Evolutionary conservation across 92 coral and sea anemone genomes (phyloP), one percentile per base, ranked within the genome.

Genomic region (Paramuricea clavata): DNA sequence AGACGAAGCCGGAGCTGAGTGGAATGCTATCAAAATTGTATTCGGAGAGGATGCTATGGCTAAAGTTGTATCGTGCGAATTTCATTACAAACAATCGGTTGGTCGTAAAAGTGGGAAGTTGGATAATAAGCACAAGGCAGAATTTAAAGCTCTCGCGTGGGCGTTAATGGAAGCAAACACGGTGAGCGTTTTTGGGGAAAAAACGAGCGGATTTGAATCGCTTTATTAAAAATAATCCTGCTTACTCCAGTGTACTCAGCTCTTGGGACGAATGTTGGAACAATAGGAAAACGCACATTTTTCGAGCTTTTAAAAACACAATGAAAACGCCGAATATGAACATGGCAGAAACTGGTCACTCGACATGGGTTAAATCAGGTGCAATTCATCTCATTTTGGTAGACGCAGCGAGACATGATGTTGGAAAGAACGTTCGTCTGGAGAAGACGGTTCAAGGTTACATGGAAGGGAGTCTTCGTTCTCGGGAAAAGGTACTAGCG

Each of bases 1-100:
- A 74, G 92, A 91, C 41, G 90, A 91, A 56, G 94, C 90, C 17
- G 92, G 92, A 25, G 90, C 81, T 34, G 47, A 81, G 26, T 91
- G 90, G 94, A 85, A 80, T 30, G 86, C 92, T 25, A 54, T 91
- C 44, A 32, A 43, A 50, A 82, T 62, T 15, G 59, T 80, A 10
- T 88, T 57, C 72, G 87, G 87, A 0, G 89, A 85, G 15, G 64
- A 81, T 12, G 83, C 88, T 26, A 23, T 90, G 21, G 33, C 62
- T 16, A 74, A 83, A 56, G 85, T 69, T 7, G 82, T 77, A 28
- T 71, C 78, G 16, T 91, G 94, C 50, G 88, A 92, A 56, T 85
- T 92, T 49, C 92, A 92, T 33, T 88, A 13, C 69, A 85, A 78
- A 39, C 92, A 85, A 85, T 85, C 89, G 6, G 90, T 88, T 16